phyloP scores from a whole-genome alignment of 1,140 invertebrate genomes.

The Caenorhabditis inopinata region DNA sequence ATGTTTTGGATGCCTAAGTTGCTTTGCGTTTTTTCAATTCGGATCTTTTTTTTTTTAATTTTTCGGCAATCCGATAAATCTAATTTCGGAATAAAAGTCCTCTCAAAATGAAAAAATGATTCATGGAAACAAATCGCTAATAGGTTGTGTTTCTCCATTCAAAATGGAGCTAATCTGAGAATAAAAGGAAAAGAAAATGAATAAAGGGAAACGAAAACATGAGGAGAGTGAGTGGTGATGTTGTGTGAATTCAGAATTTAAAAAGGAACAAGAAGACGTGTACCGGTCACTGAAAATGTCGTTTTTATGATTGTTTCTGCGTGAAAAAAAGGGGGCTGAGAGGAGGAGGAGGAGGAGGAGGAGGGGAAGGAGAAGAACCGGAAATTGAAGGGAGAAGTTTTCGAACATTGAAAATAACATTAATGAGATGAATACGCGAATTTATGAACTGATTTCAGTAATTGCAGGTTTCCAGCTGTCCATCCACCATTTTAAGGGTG shows the following conservation, averaged over 20 bases:
- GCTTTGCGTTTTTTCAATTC: no score
- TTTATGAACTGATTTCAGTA: neutral
- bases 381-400: no score
- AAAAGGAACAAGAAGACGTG: neutral
- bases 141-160: no score
- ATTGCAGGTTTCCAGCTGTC: conserved; percentile 37
- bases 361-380: neutral
- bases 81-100: no score
- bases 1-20: no score
- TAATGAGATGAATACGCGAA: neutral
- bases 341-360: no score
- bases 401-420: neutral
- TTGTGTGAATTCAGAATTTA: neutral
- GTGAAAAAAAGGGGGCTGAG: no score
- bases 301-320: neutral
- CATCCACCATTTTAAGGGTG: conserved; percentile 51
- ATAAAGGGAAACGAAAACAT: neutral
- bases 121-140: no score
- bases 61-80: no score
- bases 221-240: no score
- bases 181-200: neutral
- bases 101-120: no score
- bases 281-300: conserved; percentile 31
- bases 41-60: no score
- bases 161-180: neutral